Conservation (phyloP, 2,797 vertebrate species). For the Megalops cyprinoides region DNA sequence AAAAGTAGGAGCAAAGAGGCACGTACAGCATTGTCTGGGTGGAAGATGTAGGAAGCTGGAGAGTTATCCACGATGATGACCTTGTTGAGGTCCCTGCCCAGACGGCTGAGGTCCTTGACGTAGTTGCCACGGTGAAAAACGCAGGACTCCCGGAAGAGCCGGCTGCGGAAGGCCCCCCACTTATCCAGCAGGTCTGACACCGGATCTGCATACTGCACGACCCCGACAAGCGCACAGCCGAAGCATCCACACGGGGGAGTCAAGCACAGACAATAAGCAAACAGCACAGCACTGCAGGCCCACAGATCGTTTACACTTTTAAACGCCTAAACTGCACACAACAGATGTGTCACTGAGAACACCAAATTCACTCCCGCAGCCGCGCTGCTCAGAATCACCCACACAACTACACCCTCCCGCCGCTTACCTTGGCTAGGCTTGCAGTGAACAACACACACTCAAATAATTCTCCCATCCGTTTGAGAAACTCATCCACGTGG, state of each 20-base stretch:
- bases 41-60: conserved; percentile 94
- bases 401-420: too few species aligned
- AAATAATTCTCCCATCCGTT: conserved; percentile 94
- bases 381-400: too few species aligned
- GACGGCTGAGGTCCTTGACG: conserved; percentile 93
- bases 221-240: not conserved
- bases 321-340: too few species aligned
- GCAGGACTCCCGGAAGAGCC: conserved; percentile 95
- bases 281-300: not conserved
- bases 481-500: conserved; percentile 92
- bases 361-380: not conserved
- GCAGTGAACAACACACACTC: conserved; percentile 97
- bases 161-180: conserved; percentile 89
- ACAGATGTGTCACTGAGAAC: too few species aligned
- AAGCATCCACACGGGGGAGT: conserved; percentile 5
- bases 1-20: not conserved
- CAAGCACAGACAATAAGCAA: conserved; percentile 4
- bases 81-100: conserved; percentile 91
- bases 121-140: conserved; percentile 98
- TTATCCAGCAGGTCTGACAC: conserved; percentile 95
- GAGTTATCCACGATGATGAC: conserved; percentile 98
- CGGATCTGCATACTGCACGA: conserved; percentile 87
- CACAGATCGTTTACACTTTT: too few species aligned
- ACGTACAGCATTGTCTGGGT: conserved; percentile 93
- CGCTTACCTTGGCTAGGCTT: conserved; percentile 92